Conservation (phyloP, 1,140 invertebrate species). For the Diploscapter pachys region DNA sequence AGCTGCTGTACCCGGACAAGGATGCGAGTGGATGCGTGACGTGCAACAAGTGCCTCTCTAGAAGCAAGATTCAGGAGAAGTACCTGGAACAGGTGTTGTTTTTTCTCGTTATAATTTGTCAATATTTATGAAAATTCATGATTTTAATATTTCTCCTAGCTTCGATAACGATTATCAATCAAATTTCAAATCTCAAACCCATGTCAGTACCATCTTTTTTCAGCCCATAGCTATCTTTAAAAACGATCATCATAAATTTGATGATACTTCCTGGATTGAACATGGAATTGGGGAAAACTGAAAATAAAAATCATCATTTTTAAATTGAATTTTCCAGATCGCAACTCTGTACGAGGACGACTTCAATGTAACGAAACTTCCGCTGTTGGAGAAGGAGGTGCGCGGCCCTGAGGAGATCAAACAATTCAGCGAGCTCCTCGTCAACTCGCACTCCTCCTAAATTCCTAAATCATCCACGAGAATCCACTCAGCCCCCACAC, state of each 20-base stretch:
- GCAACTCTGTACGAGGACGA: conserved; percentile 90
- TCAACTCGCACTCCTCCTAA: conserved; percentile 65
- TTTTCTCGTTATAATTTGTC: conserved; percentile 36
- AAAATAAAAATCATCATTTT: too few relatives aligned
- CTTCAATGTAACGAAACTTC: conserved; percentile 91
- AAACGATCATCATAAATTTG: too few relatives aligned
- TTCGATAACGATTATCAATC: too few relatives aligned
- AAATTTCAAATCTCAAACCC: too few relatives aligned
- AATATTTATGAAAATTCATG: conserved; percentile 39
- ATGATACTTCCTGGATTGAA: too few relatives aligned
- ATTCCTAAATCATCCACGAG: neutral
- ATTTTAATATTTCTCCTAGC: too few relatives aligned
- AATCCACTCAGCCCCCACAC: too few relatives aligned
- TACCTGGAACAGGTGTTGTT: conserved; percentile 83
- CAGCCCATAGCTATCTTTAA: too few relatives aligned
- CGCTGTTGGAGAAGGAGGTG: conserved; percentile 88
- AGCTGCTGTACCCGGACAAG: conserved; percentile 70
- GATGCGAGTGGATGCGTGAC: conserved; percentile 63
- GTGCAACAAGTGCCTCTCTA: conserved; percentile 82
- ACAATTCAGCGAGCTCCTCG: conserved; percentile 81
- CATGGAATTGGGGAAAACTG: too few relatives aligned
- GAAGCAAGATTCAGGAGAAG: conserved; percentile 87
- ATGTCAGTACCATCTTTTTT: too few relatives aligned
- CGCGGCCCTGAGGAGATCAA: conserved; percentile 80
- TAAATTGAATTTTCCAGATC: conserved; percentile 66